Evolutionary conservation across 2,888 invertebrate genomes (phyloP).

Genomic region (Erynnis tages): DNA sequence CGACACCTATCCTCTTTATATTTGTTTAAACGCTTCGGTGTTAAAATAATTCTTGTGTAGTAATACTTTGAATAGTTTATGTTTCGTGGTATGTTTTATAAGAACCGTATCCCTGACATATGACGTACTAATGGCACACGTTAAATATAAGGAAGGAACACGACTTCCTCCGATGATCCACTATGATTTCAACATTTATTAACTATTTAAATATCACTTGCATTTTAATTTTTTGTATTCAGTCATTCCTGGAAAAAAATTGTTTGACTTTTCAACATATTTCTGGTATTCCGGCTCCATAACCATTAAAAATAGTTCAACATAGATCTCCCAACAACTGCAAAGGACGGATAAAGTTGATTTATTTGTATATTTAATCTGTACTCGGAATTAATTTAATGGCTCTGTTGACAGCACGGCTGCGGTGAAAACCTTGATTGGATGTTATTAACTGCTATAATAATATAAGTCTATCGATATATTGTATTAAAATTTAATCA

Average conservation of each 20-base stretch:
- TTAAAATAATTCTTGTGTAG: no score
- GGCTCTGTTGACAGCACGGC: constrained; percentile 21
- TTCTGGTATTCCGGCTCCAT: not conserved
- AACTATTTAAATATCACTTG: no score
- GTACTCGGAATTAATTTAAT: constrained; percentile 22
- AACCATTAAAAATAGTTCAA: constrained; percentile 13
- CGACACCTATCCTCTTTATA: not conserved
- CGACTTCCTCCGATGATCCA: no score
- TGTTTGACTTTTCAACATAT: not conserved
- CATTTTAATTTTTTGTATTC: no score
- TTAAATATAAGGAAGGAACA: no score
- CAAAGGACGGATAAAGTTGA: constrained; percentile 20
- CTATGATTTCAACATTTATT: no score
- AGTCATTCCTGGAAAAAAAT: no score
- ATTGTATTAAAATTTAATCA: constrained; percentile 1
- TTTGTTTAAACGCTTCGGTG: constrained; percentile 3
- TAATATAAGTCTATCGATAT: not conserved
- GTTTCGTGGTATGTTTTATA: no score
- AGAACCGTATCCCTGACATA: no score
- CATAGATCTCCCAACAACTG: constrained; percentile 16
- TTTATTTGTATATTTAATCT: constrained; percentile 20
- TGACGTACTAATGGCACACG: no score
- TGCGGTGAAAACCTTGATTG: constrained; percentile 22
- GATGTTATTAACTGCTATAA: constrained; percentile 18
- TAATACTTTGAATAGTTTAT: no score